Base-by-base conservation (phyloP, 2,888 invertebrate species). In the Tricholauxania praeusta region DNA sequence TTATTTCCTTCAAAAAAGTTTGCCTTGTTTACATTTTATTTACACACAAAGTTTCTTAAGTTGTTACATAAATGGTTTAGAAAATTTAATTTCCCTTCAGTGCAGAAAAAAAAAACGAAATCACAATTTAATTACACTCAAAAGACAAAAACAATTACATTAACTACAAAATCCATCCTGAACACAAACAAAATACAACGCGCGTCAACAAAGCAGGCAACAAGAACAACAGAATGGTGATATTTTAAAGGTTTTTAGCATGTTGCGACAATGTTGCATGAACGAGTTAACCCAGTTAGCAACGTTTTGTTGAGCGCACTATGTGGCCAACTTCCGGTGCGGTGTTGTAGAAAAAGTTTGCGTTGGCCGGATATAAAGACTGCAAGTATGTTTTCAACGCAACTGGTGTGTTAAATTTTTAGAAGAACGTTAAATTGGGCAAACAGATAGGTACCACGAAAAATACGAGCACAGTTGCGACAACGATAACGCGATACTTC, bases 81-180 rank as follows among this genome's bases (percentile, higher is more conserved):
- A 17, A 6, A 47, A 62, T 39, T 60, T 62, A 62, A 62, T 39
- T 39, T 62, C 47, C 19, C 39, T 62, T 62, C 32, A 39, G 7
- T 10, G 1, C 62, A 62, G 12, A 17, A 62, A 60, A 39, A 39
- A 62, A 57, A 12, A 17, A n/a, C 32, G 12, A 62, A 62, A 62
- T 62, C 62, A 39, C n/a, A 62, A 62, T 62, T 62, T 62, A 62
- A 62, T 47, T 62, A 62, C 62, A 62, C 62, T 47, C 39, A 62
- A 62, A 17, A 47, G 60, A 60, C 60, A 60, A 62, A 62, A 62
- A 62, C 62, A 39, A 62, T 62, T 62, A 62, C n/a, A n/a, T n/a
- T n/a, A 47, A 39, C 47, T 62, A 8, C 39, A 62, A 14, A 47
- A n/a, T 47, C 14, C 39, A 39, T 17, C 15, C 15, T 39, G 7